Conservation (phyloP, 2,797 vertebrate species). For the Premnoplex brunnescens region DNA sequence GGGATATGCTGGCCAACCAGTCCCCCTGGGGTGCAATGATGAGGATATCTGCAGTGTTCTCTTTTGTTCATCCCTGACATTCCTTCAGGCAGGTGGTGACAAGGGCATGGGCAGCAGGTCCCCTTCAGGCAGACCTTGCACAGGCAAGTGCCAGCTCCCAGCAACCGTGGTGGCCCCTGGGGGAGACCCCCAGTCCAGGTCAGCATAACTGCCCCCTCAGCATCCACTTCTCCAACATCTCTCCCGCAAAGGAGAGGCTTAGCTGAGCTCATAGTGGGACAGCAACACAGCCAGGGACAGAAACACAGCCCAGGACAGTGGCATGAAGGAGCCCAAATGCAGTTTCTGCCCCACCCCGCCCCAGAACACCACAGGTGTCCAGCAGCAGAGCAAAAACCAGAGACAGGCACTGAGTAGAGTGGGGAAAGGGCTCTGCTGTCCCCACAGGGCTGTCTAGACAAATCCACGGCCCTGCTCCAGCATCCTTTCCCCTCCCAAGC, state of each 20-base stretch:
- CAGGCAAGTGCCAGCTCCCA: background rate
- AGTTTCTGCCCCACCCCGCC: background rate
- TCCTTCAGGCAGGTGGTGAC: background rate
- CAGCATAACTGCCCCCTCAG: rapidly evolving
- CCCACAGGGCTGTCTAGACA: background rate
- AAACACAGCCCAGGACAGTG: background rate
- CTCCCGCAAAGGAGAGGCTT: rapidly evolving
- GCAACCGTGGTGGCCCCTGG: rapidly evolving
- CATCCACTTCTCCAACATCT: background rate
- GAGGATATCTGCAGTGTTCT: background rate
- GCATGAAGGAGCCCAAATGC: background rate
- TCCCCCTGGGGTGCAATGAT: background rate
- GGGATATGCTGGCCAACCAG: background rate
- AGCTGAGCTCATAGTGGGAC: background rate
- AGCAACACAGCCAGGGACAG: background rate
- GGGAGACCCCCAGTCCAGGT: background rate
- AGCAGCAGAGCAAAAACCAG: background rate
- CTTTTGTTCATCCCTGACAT: background rate
- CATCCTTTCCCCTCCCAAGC: background rate
- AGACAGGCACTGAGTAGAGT: background rate
- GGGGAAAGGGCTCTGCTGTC: background rate
- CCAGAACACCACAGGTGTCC: background rate
- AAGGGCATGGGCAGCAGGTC: rapidly evolving
- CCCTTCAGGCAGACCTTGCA: background rate
- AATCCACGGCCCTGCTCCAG: background rate